Evolutionary conservation across 2,113 vertebrate species (phyloP), one percentile per base, ranked within the genome.

Genomic region (Australoheros scitulus): DNA sequence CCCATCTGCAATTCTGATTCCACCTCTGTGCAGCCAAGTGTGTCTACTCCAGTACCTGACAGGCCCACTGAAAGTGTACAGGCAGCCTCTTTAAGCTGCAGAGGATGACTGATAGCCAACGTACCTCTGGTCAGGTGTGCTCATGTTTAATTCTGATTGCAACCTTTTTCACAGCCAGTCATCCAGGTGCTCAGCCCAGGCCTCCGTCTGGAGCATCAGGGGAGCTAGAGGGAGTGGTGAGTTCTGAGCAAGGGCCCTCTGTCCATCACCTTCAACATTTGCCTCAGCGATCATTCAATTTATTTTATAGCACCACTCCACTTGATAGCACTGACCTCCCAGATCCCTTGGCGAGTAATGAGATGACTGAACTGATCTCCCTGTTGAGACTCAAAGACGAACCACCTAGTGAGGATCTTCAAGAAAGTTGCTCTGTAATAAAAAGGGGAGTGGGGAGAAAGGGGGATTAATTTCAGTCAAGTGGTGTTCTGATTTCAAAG

Each of bases 91-190:
- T 87, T 74, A 24, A 84, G 80, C 83, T 50, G 86, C 84, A 84
- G 76, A 89, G 84, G 91, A 90, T 94, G 94, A 95, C 81, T 83
- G 92, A 93, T 86, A 83, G 89, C 89, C 92, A 87, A 84, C 85
- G 87, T 89, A 87, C 80, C 91, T 61, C 78, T 61, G 88, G 87
- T 92, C 83, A 11, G 81, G 84, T 79, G 79, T 80, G 84, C 94
- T 95, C 95, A 95, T 96, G 94, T 95, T 95, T 95, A 94, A 96
- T 96, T 95, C 94, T 87, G 78, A 84, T 79, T 84, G 79, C 88
- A 92, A 85, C 89, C 91, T 83, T 90, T 82, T 79, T 82, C 79
- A 68, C 83, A 90, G 89, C 61, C 84, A 80, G 87, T 90, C 87
- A 81, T 91, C 85, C 87, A 65, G 77, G 84, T 92, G 82, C 89